Conservation (phyloP, 2,113 vertebrate genomes). For the Passer domesticus region DNA sequence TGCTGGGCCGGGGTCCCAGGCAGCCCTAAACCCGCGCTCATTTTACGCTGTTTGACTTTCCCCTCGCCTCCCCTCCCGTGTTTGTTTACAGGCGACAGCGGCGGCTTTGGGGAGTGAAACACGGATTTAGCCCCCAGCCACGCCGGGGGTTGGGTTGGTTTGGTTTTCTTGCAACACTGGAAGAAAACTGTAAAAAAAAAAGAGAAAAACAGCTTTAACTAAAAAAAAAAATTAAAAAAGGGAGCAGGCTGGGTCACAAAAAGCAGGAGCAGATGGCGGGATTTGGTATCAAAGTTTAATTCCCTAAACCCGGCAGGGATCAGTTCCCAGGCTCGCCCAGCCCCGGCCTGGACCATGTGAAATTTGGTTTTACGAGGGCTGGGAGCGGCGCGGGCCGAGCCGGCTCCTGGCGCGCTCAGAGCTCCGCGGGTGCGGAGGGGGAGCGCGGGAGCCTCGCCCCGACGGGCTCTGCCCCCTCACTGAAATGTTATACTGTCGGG, state of each 20-base stretch:
- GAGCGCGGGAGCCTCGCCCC: neutral
- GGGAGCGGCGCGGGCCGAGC: neutral
- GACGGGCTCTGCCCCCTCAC: no score
- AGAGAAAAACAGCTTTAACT: neutral
- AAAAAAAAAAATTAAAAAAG: neutral
- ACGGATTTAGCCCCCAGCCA: neutral
- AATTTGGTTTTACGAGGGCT: neutral
- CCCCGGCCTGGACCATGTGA: neutral
- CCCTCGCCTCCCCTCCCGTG: neutral
- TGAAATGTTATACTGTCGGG: neutral
- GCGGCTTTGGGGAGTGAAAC: neutral
- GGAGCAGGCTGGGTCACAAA: no score
- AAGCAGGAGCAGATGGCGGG: slow-evolving; percentile 7
- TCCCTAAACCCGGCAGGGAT: neutral
- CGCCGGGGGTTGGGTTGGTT: neutral
- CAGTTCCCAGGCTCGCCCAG: neutral
- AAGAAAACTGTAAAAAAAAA: no score
- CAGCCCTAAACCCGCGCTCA: neutral
- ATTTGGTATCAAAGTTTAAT: slow-evolving; percentile 1
- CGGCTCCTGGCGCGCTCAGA: no score
- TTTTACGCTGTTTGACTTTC: slow-evolving; percentile 32
- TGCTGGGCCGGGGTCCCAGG: neutral
- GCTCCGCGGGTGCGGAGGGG: neutral
- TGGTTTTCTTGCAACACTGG: neutral
- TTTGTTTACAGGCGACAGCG: slow-evolving; percentile 31